Conservation (phyloP, 2,888 invertebrate genomes). For the Chaetogeoica ovagalla region DNA sequence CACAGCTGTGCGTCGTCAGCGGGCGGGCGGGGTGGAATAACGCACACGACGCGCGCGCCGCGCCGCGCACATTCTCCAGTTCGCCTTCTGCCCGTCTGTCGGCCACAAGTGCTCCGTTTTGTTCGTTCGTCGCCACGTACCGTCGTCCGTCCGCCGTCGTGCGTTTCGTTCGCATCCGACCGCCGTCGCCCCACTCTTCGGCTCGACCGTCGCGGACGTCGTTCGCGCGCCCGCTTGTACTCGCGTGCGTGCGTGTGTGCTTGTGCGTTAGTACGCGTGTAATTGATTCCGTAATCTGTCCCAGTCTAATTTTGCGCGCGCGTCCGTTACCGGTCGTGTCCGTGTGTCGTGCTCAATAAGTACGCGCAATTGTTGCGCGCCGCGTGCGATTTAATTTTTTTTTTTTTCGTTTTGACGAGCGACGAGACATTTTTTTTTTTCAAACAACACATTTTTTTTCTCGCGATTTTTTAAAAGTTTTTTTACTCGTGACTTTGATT, state of each 20-base stretch:
- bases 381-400: not conserved
- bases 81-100: slow-evolving; percentile 50
- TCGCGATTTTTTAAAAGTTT: no score
- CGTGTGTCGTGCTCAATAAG: not conserved
- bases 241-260: not conserved
- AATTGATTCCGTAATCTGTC: slow-evolving; percentile 53
- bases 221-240: not conserved
- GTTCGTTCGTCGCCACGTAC: no score
- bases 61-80: slow-evolving; percentile 41
- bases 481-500: no score
- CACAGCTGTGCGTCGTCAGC: no score
- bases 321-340: not conserved
- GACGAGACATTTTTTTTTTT: no score
- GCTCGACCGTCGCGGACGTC: not conserved
- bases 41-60: slow-evolving; percentile 42
- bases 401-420: no score
- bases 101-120: slow-evolving; percentile 42
- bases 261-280: slow-evolving; percentile 5
- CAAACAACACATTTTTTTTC: no score
- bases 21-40: slow-evolving; percentile 7
- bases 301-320: slow-evolving; percentile 43
- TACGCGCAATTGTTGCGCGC: not conserved
- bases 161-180: slow-evolving; percentile 9
- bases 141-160: not conserved
- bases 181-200: slow-evolving; percentile 7